Evolutionary conservation across 2,797 vertebrate genomes (phyloP).

Genomic region (Eulemur coronatus): DNA sequence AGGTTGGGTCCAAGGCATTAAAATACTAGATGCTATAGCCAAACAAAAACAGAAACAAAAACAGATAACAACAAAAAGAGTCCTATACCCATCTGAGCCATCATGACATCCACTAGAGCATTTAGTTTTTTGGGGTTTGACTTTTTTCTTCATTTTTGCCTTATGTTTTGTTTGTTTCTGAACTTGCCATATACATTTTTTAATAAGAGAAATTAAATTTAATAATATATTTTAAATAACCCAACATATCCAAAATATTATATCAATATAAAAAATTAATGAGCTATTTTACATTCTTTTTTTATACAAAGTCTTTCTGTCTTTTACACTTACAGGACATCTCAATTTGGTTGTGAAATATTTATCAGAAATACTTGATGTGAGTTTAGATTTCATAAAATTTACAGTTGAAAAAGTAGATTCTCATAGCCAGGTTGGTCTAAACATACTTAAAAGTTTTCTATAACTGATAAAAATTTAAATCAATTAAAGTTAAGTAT

Average conservation of each 20-base stretch:
- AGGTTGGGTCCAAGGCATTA: not conserved
- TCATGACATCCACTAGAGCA: not conserved
- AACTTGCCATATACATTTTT: not conserved
- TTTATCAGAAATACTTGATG: conserved; percentile 19
- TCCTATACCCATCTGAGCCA: not conserved
- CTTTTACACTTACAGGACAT: not conserved
- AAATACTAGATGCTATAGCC: not conserved
- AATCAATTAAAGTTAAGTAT: not conserved
- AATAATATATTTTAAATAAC: not conserved
- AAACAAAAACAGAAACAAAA: not conserved
- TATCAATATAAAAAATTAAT: not conserved
- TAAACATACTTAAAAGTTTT: not conserved
- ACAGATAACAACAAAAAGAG: not conserved
- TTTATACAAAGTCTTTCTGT: not conserved
- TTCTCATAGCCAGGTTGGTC: not conserved
- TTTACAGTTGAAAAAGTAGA: not conserved
- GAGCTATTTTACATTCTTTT: not conserved
- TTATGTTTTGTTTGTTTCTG: not conserved
- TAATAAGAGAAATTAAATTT: not conserved
- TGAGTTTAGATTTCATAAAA: conserved; percentile 19
- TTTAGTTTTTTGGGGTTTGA: not conserved
- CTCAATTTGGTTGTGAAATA: conserved; percentile 15
- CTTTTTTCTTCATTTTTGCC: not conserved
- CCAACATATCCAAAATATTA: not conserved
- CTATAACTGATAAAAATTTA: not conserved